Conservation (phyloP, 2,797 vertebrate species). For the Hypotaenidia philippensis region DNA sequence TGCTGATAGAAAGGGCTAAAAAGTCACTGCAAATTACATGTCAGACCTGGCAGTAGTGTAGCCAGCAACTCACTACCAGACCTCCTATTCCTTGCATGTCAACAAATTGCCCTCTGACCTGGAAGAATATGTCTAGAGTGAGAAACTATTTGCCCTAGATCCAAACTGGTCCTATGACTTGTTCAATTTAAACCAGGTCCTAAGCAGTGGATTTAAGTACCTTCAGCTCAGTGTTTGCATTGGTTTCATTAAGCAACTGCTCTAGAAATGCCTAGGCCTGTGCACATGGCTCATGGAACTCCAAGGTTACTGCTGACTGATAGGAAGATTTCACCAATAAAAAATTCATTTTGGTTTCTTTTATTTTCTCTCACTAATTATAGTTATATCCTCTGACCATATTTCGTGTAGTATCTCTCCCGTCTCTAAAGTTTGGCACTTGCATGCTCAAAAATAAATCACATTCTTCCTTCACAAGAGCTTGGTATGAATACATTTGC, state of each 20-base stretch:
- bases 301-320: neutral
- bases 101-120: slow-evolving; percentile 40
- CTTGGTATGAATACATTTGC: slow-evolving; percentile 6
- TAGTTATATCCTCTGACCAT: slow-evolving; percentile 16
- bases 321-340: neutral
- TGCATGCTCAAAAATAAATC: slow-evolving; percentile 51
- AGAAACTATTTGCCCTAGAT: slow-evolving; percentile 8
- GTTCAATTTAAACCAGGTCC: neutral
- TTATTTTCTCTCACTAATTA: slow-evolving; percentile 34
- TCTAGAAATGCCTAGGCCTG: neutral
- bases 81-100: neutral
- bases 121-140: slow-evolving; percentile 8
- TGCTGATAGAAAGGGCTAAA: slow-evolving; percentile 37
- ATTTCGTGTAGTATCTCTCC: slow-evolving; percentile 27
- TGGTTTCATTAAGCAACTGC: neutral
- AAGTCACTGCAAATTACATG: slow-evolving; percentile 55
- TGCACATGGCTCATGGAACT: neutral
- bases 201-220: neutral
- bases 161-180: neutral
- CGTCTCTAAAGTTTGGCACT: slow-evolving; percentile 29
- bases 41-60: neutral
- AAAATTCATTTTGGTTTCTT: neutral
- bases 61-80: slow-evolving; percentile 12
- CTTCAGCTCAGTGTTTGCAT: neutral
- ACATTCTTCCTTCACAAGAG: slow-evolving; percentile 23